Conservation (phyloP, 2,888 invertebrate genomes). For the Thecophora atra region DNA sequence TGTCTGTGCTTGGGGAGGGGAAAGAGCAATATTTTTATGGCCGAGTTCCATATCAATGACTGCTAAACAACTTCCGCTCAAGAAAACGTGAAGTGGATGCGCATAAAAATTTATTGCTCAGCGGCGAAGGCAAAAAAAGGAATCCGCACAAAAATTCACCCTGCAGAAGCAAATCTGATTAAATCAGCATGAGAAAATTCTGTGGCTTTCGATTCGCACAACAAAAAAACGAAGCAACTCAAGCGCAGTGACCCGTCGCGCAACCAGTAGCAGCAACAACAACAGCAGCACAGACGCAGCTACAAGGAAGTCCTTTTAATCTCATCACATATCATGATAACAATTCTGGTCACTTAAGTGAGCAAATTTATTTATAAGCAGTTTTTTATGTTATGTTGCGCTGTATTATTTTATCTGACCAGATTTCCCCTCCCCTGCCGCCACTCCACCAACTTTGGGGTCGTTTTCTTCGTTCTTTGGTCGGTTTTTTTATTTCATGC, state of each 20-base stretch:
- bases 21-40: conserved; percentile 16
- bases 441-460: too few species aligned
- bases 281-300: conserved; percentile 39
- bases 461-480: too few species aligned
- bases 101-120: conserved; percentile 63
- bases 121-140: conserved; percentile 9
- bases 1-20: neutral
- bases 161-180: conserved; percentile 46
- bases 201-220: conserved; percentile 47
- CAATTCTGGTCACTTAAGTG: conserved; percentile 66
- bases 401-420: neutral
- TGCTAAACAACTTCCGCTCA: conserved; percentile 46
- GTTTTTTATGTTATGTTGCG: conserved; percentile 49
- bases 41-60: conserved; percentile 43
- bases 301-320: conserved; percentile 65
- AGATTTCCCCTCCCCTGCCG: too few species aligned
- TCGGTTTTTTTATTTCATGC: neutral
- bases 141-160: conserved; percentile 35
- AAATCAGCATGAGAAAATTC: conserved; percentile 58
- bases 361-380: conserved; percentile 65
- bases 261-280: conserved; percentile 41
- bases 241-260: conserved; percentile 25
- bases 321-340: conserved; percentile 64
- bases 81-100: conserved; percentile 63
- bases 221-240: conserved; percentile 35